Evolutionary conservation across 2,113 vertebrate genomes (phyloP).

Genomic region (Chlorodrepanis virens): DNA sequence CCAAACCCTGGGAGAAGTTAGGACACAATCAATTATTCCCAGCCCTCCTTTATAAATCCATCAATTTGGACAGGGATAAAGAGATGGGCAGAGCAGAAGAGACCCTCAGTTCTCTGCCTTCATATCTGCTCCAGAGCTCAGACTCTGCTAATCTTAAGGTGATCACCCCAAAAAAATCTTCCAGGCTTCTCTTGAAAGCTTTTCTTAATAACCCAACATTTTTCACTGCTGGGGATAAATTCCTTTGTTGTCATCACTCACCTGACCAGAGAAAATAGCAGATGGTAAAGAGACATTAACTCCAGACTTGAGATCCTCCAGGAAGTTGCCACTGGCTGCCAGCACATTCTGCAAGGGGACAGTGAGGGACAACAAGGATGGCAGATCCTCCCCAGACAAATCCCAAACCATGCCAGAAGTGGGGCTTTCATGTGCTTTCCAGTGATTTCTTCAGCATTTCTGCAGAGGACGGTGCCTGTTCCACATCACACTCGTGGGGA

Average conservation of each 20-base stretch:
- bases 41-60: not conserved
- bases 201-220: not conserved
- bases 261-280: not conserved
- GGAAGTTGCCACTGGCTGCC: not conserved
- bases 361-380: not conserved
- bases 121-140: not conserved
- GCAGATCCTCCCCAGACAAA: not conserved
- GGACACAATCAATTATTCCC: not conserved
- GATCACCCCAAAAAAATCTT: rapidly evolving
- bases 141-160: not conserved
- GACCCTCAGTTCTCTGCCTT: not conserved
- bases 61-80: not conserved
- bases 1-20: not conserved
- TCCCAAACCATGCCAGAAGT: not conserved
- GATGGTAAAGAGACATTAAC: not conserved
- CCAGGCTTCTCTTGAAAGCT: not conserved
- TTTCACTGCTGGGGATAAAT: not conserved
- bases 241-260: not conserved
- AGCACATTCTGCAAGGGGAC: conserved; percentile 10
- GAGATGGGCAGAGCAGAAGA: not conserved
- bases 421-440: not conserved
- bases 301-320: conserved; percentile 29
- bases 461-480: not conserved
- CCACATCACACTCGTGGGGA: too few relatives aligned
- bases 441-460: not conserved